Evolutionary conservation across 2,797 vertebrate species (phyloP).

Genomic region (Avahi laniger): DNA sequence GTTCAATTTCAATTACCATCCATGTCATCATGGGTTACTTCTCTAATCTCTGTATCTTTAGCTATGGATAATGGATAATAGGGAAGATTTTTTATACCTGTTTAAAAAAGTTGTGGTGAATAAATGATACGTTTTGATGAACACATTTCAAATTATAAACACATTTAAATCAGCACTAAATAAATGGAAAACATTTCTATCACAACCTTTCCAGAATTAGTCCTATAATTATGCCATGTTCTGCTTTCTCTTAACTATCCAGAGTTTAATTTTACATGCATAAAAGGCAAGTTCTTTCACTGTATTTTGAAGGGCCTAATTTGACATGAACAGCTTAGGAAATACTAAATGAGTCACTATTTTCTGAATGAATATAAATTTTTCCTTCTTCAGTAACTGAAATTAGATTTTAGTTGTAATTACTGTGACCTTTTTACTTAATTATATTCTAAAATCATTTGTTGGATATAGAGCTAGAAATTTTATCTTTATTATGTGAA

Average conservation of each 20-base stretch:
- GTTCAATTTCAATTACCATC: neutral
- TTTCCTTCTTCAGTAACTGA: neutral
- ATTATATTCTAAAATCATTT: conserved; percentile 54
- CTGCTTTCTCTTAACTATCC: neutral
- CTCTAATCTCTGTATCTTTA: neutral
- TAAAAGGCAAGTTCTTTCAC: neutral
- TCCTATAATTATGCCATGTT: neutral
- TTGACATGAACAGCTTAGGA: neutral
- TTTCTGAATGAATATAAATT: conserved; percentile 36
- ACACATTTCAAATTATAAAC: conserved; percentile 5
- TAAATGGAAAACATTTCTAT: conserved; percentile 15
- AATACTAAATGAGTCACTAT: conserved; percentile 20
- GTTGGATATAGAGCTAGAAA: neutral
- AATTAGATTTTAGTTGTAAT: conserved; percentile 51
- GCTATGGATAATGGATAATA: neutral
- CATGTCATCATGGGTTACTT: neutral
- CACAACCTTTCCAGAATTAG: neutral
- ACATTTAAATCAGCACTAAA: conserved; percentile 15
- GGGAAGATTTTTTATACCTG: neutral
- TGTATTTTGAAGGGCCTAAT: neutral
- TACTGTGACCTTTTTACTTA: conserved; percentile 38
- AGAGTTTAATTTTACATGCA: conserved; percentile 1
- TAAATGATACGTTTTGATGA: conserved; percentile 17
- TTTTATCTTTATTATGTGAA: conserved; percentile 40
- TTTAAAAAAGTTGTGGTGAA: neutral